phyloP scores from a whole-genome alignment of 2,113 vertebrate species.

The Protobothrops flavoviridis region DNA sequence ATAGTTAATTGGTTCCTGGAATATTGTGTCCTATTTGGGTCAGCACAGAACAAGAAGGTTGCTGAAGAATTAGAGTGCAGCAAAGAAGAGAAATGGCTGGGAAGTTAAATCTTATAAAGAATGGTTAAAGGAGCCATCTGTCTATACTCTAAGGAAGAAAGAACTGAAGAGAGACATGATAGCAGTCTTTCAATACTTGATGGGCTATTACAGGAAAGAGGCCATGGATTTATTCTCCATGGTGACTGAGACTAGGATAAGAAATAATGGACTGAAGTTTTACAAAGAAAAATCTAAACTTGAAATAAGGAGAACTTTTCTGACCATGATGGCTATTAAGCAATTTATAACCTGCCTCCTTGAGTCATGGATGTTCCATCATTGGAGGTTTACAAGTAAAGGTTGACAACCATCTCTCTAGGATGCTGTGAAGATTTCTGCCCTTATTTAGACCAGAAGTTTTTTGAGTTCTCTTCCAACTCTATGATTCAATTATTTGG shows the following conservation, averaged over 20 bases:
- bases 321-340: neutral
- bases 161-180: neutral
- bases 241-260: neutral
- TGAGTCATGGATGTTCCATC: neutral
- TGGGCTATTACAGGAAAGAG: neutral
- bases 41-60: neutral
- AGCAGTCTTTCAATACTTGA: neutral
- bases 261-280: neutral
- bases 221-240: neutral
- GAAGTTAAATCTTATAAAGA: neutral
- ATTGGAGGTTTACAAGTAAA: neutral
- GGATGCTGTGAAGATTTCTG: neutral
- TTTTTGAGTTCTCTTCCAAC: neutral
- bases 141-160: neutral
- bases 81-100: neutral
- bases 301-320: neutral
- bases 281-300: neutral
- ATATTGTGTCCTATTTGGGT: neutral
- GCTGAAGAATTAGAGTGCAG: neutral
- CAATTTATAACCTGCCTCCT: neutral
- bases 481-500: neutral
- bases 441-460: neutral
- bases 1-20: neutral
- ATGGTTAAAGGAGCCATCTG: neutral
- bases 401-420: neutral